phyloP scores from a whole-genome alignment of 2,888 invertebrate genomes.

The Drosophila setosimentum region DNA sequence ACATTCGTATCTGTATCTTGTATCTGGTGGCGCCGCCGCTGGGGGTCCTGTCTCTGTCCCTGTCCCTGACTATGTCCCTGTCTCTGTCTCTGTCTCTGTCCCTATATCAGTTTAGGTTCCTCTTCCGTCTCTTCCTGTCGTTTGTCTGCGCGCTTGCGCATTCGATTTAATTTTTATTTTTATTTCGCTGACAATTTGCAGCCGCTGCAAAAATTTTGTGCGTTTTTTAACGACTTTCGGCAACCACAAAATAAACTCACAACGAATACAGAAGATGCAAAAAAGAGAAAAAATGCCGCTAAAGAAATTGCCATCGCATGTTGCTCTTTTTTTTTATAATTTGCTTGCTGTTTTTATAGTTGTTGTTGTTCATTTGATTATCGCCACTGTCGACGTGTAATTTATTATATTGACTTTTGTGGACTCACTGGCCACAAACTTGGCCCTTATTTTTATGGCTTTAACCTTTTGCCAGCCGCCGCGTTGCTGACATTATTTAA shows the following conservation, averaged over 20 bases:
- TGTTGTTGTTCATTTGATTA: conserved; percentile 77
- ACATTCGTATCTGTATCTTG: conserved; percentile 72
- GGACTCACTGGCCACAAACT: conserved; percentile 18
- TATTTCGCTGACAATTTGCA: conserved; percentile 78
- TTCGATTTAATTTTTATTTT: conserved; percentile 78
- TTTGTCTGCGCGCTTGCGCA: conserved; percentile 63
- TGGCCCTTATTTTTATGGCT: conserved; percentile 79
- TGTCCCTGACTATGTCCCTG: conserved; percentile 32
- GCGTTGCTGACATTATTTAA: conserved; percentile 80
- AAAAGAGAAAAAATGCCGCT: conserved; percentile 46
- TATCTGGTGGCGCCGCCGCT: conserved; percentile 79
- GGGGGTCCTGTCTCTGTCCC: conserved; percentile 73
- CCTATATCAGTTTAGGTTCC: conserved; percentile 3
- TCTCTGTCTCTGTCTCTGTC: conserved; percentile 29
- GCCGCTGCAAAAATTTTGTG: conserved; percentile 66
- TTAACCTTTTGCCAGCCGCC: conserved; percentile 78
- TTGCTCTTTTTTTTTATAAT: conserved; percentile 57
- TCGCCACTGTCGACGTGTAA: conserved; percentile 80
- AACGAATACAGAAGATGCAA: neutral
- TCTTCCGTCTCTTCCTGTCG: conserved; percentile 44
- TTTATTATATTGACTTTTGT: conserved; percentile 79
- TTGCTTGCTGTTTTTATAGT: conserved; percentile 26
- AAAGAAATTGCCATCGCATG: conserved; percentile 70
- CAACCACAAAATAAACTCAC: conserved; percentile 9
- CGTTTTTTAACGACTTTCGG: conserved; percentile 72